These are phyloP conservation scores for Tichodroma muraria DNA, from an alignment of 2,113 vertebrate genomes.

Conservation along the genomic window DNA sequence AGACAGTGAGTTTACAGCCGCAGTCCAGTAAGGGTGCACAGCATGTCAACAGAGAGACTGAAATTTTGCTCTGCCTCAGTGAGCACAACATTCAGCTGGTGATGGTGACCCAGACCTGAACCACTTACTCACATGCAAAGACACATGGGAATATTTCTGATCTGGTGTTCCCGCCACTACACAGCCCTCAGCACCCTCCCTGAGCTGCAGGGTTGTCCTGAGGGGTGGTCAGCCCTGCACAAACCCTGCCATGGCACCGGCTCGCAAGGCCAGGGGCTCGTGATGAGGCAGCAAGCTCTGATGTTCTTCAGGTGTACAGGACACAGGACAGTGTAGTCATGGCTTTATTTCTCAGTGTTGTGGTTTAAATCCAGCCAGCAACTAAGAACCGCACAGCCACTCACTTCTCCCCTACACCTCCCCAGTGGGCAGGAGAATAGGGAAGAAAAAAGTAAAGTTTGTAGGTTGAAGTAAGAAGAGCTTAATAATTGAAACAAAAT, in stretches of 20 bases:
- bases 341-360: background rate
- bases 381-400: background rate
- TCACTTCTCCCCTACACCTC: background rate
- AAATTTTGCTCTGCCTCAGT: background rate
- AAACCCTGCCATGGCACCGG: fast-evolving
- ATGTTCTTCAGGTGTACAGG: background rate
- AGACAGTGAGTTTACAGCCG: background rate
- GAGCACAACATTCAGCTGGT: background rate
- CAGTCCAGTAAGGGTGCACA: background rate
- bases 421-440: background rate
- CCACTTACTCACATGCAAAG: background rate
- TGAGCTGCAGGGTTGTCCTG: fast-evolving
- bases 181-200: background rate
- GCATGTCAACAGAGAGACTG: background rate
- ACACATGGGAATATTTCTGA: background rate
- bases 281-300: background rate
- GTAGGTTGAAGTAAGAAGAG: background rate
- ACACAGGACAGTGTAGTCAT: background rate
- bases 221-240: background rate
- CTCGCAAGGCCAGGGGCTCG: fast-evolving
- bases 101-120: background rate
- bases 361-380: background rate
- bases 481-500: background rate
- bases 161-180: background rate
- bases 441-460: background rate